Conservation (phyloP, 2,797 vertebrate species). For the Sorex maritimensis region DNA sequence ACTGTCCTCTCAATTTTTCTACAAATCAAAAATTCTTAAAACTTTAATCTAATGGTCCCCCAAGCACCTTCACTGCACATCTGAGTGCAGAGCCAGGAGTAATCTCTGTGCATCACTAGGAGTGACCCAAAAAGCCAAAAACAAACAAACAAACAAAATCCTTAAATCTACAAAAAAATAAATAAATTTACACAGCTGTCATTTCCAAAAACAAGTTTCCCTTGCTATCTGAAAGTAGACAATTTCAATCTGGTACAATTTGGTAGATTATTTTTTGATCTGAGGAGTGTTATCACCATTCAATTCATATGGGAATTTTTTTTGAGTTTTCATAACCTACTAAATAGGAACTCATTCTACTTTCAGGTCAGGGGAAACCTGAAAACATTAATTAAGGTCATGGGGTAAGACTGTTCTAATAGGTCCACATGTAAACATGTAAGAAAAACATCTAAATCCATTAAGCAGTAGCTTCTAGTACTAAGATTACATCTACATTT, state of each 20-base stretch:
- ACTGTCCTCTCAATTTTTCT: constrained; percentile 42
- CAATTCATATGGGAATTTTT: neutral
- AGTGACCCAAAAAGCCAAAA: neutral
- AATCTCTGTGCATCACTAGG: too few species aligned
- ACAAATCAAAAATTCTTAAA: constrained; percentile 30
- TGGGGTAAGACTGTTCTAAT: constrained; percentile 60
- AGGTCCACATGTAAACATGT: constrained; percentile 14
- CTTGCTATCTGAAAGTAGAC: neutral
- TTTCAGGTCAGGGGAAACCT: neutral
- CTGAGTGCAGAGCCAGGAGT: too few species aligned
- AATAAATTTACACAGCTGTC: constrained; percentile 8
- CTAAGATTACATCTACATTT: constrained; percentile 69
- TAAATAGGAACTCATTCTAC: neutral
- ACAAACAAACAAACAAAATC: neutral
- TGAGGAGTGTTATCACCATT: neutral
- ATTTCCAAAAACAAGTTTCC: constrained; percentile 51
- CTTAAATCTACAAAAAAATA: neutral
- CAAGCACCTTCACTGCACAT: too few species aligned
- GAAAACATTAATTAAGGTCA: constrained; percentile 21
- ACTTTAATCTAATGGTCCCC: neutral
- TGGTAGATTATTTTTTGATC: neutral
- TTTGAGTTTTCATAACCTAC: neutral
- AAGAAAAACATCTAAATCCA: constrained; percentile 45
- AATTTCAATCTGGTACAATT: neutral
- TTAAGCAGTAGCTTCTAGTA: constrained; percentile 30